Evolutionary conservation across 64 coral and sea anemone genomes (phyloP).

Genomic region (Montipora foliosa): DNA sequence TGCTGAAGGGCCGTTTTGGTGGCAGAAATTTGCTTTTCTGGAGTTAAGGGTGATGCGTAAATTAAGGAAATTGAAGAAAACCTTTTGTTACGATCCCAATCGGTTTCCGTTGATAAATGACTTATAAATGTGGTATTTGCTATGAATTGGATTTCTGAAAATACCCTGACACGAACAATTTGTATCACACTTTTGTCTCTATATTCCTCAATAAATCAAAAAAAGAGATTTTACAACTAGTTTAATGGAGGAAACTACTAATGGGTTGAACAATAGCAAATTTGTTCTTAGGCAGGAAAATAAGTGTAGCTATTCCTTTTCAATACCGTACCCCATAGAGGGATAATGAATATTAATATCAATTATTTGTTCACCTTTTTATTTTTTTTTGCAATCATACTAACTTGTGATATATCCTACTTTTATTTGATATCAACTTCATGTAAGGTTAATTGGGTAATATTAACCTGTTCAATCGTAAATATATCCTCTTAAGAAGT

Average conservation of each 20-base stretch:
- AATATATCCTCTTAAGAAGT: too few relatives aligned
- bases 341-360: slow-evolving; percentile 10
- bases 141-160: not conserved
- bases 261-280: not conserved
- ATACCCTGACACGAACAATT: not conserved
- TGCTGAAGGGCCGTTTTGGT: not conserved
- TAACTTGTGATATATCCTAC: too few relatives aligned
- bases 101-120: not conserved
- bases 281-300: not conserved
- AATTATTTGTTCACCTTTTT: not conserved
- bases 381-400: not conserved
- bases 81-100: not conserved
- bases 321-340: not conserved
- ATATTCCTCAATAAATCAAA: not conserved
- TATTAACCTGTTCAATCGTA: too few relatives aligned
- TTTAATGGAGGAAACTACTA: not conserved
- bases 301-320: not conserved
- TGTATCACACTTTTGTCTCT: not conserved
- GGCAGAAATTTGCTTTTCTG: not conserved
- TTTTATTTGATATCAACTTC: too few relatives aligned
- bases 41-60: not conserved
- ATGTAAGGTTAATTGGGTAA: too few relatives aligned
- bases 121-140: too few relatives aligned
- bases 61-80: not conserved
- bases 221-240: not conserved